Evolutionary conservation across 2,113 vertebrate genomes (phyloP).

Genomic region (Coracopsis vasa): DNA sequence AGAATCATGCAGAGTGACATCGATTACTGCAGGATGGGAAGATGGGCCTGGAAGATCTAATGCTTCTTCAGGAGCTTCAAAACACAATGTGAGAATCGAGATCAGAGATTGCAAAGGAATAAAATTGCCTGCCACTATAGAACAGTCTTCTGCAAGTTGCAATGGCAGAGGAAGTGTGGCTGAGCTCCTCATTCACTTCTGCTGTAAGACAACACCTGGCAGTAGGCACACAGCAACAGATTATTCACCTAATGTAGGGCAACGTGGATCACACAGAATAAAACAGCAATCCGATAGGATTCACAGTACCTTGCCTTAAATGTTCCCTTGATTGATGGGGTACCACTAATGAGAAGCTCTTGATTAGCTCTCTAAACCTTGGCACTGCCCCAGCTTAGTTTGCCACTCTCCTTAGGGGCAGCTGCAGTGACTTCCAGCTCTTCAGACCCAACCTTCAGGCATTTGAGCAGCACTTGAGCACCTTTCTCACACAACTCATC

Average conservation of each 20-base stretch:
- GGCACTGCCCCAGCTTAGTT: neutral
- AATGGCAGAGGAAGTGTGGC: neutral
- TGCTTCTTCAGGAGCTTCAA: slow-evolving; percentile 84
- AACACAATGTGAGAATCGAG: neutral
- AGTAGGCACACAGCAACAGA: neutral
- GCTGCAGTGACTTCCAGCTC: neutral
- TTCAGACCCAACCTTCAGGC: neutral
- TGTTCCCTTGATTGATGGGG: fast-evolving
- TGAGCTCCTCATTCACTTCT: neutral
- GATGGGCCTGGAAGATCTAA: slow-evolving; percentile 93
- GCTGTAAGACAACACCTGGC: neutral
- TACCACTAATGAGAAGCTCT: neutral
- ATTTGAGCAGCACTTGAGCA: neutral
- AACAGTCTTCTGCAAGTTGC: neutral
- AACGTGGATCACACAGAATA: neutral
- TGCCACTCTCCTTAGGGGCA: neutral
- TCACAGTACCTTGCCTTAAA: neutral
- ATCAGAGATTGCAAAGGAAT: neutral
- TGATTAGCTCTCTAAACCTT: neutral
- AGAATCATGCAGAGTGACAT: slow-evolving; percentile 87
- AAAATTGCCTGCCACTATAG: neutral
- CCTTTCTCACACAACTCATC: neutral
- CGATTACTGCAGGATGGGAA: slow-evolving; percentile 82
- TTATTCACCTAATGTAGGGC: neutral
- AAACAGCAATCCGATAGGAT: neutral